phyloP scores from a whole-genome alignment of 2,113 vertebrate species.

The Cathartes aura region DNA sequence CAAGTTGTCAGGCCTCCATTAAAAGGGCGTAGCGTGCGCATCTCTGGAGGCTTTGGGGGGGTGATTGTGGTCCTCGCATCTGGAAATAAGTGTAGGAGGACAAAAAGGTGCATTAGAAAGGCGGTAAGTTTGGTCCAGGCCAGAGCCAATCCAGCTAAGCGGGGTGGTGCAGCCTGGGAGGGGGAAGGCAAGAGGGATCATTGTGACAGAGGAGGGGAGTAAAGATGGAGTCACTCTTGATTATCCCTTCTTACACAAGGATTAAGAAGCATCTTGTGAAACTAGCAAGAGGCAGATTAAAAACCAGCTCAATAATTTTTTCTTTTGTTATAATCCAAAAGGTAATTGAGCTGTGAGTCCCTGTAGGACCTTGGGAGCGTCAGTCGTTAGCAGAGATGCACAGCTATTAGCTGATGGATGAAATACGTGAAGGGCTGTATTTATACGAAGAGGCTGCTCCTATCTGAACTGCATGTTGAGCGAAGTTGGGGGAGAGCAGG shows the following conservation, averaged over 20 bases:
- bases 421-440: fast-evolving
- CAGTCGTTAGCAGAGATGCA: background rate
- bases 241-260: background rate
- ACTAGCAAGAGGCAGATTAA: background rate
- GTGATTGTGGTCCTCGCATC: fast-evolving
- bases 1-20: background rate
- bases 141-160: too few relatives aligned
- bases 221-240: background rate
- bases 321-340: background rate
- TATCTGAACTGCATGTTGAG: fast-evolving
- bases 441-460: background rate
- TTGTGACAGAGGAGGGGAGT: background rate
- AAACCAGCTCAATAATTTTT: background rate
- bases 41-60: background rate
- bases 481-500: background rate
- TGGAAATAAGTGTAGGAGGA: background rate
- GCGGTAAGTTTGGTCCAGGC: too few relatives aligned
- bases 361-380: background rate
- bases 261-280: background rate
- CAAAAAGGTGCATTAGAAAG: background rate
- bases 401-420: background rate
- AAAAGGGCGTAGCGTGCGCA: background rate
- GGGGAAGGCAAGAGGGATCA: background rate
- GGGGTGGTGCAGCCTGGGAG: background rate
- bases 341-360: background rate